Evolutionary conservation across 2,797 vertebrate genomes (phyloP).

Genomic region (Astyanax mexicanus): DNA sequence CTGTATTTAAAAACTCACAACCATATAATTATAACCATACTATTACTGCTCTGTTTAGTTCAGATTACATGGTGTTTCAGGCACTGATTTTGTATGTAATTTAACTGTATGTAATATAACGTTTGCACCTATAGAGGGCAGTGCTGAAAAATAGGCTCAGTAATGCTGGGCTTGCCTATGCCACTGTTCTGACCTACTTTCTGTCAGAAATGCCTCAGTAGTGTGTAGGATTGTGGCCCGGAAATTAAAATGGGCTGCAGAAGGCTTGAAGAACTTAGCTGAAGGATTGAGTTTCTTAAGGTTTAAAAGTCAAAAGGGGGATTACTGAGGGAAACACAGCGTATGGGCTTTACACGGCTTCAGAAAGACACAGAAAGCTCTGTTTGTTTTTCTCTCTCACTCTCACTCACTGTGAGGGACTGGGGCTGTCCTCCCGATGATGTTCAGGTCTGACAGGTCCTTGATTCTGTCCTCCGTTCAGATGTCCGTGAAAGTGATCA

Average conservation of each 20-base stretch:
- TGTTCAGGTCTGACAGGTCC: constrained; percentile 61
- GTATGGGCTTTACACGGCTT: not conserved
- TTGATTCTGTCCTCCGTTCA: constrained; percentile 46
- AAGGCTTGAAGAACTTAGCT: constrained; percentile 12
- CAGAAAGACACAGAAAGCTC: not conserved
- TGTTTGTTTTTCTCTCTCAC: constrained; percentile 35
- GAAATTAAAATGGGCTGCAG: constrained; percentile 27
- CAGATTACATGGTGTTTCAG: no score
- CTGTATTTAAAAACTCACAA: not conserved
- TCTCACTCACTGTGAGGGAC: constrained; percentile 64
- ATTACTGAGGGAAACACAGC: constrained; percentile 7
- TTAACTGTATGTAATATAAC: not conserved
- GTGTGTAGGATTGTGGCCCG: constrained; percentile 7
- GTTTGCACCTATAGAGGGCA: constrained; percentile 51
- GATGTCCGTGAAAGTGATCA: constrained; percentile 2
- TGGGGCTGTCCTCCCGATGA: constrained; percentile 44
- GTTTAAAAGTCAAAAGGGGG: not conserved
- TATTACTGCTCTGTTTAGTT: no score
- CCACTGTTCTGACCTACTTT: constrained; percentile 58
- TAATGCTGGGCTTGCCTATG: constrained; percentile 1
- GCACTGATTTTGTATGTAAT: no score
- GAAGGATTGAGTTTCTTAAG: constrained; percentile 33
- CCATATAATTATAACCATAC: no score
- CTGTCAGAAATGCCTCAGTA: constrained; percentile 24
- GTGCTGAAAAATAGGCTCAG: constrained; percentile 1